phyloP scores from a whole-genome alignment of 2,888 invertebrate species.

The Drosophila fungiperda region DNA sequence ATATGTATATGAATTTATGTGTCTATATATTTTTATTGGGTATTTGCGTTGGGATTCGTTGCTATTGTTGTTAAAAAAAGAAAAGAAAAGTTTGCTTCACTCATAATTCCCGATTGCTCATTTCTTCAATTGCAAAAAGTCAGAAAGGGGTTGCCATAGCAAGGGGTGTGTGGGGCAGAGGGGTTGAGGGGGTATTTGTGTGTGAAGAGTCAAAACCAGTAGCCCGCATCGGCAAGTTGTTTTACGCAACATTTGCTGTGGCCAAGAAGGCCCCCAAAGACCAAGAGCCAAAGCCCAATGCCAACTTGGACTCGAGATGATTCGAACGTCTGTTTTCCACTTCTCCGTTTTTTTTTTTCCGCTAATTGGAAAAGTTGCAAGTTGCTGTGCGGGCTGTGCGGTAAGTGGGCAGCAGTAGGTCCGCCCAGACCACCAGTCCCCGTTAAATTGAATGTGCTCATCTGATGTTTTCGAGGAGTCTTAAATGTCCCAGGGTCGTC shows the following conservation, averaged over 20 bases:
- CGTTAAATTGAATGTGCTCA: constrained; percentile 19
- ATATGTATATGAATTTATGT: constrained; percentile 19
- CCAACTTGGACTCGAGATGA: constrained; percentile 49
- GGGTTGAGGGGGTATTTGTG: background rate
- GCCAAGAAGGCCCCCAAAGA: constrained; percentile 52
- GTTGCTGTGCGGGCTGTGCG: constrained; percentile 59
- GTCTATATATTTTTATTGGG: constrained; percentile 32
- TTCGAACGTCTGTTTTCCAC: constrained; percentile 45
- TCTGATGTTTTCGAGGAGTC: constrained; percentile 32
- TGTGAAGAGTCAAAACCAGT: constrained; percentile 34
- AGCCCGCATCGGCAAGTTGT: constrained; percentile 69
- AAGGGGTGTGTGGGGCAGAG: background rate
- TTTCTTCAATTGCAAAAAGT: constrained; percentile 72
- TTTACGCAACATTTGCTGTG: constrained; percentile 75
- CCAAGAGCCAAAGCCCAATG: constrained; percentile 50
- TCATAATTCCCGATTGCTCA: constrained; percentile 79
- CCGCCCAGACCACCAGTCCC: background rate
- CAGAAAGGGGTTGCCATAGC: background rate
- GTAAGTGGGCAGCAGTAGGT: constrained; percentile 16
- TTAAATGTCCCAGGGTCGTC: constrained; percentile 27
- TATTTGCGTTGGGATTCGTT: constrained; percentile 35
- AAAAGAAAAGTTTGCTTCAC: constrained; percentile 68
- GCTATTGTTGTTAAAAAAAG: constrained; percentile 65
- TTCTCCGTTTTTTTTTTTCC: constrained; percentile 63
- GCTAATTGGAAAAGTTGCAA: constrained; percentile 83